Conservation (phyloP, 2,797 vertebrate genomes). For the Chromis chromis region DNA sequence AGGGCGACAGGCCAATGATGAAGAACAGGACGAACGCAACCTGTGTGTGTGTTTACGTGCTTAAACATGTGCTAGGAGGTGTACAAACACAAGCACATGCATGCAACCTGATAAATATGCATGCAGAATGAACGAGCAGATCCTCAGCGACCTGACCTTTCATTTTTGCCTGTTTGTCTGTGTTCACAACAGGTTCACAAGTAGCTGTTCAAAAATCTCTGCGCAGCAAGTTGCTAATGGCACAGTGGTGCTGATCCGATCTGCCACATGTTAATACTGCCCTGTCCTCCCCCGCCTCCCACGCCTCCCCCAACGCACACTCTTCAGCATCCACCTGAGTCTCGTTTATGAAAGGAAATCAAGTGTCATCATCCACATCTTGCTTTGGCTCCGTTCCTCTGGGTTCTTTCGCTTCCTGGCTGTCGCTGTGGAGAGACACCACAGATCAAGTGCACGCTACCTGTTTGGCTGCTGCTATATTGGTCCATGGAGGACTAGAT, state of each 20-base stretch:
- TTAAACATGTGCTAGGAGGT: not conserved
- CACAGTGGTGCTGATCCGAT: slow-evolving; percentile 39
- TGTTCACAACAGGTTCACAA: slow-evolving; percentile 57
- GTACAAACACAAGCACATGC: slow-evolving; percentile 9
- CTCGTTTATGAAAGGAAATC: slow-evolving; percentile 70
- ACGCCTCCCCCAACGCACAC: slow-evolving; percentile 26
- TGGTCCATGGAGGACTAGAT: slow-evolving; percentile 65
- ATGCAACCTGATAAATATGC: slow-evolving; percentile 53
- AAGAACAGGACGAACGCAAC: slow-evolving; percentile 2
- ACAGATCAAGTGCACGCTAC: slow-evolving; percentile 65
- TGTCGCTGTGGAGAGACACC: slow-evolving; percentile 41
- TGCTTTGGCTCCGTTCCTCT: slow-evolving; percentile 58
- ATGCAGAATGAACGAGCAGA: slow-evolving; percentile 34
- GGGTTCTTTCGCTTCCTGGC: slow-evolving; percentile 35
- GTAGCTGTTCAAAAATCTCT: slow-evolving; percentile 55
- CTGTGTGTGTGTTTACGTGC: not conserved
- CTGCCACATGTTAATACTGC: slow-evolving; percentile 42
- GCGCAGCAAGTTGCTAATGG: slow-evolving; percentile 34
- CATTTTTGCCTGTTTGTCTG: slow-evolving; percentile 54
- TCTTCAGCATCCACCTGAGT: slow-evolving; percentile 65
- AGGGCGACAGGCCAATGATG: slow-evolving; percentile 2
- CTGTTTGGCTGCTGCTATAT: slow-evolving; percentile 69
- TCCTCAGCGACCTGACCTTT: slow-evolving; percentile 60
- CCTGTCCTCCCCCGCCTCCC: slow-evolving; percentile 16
- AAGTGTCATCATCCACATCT: slow-evolving; percentile 76